A percentile compares a stretch with the other conserved stretches of the same genome.
Conservation (phyloP, 2,888 invertebrate genomes). For the Hypolimnas misippus region DNA sequence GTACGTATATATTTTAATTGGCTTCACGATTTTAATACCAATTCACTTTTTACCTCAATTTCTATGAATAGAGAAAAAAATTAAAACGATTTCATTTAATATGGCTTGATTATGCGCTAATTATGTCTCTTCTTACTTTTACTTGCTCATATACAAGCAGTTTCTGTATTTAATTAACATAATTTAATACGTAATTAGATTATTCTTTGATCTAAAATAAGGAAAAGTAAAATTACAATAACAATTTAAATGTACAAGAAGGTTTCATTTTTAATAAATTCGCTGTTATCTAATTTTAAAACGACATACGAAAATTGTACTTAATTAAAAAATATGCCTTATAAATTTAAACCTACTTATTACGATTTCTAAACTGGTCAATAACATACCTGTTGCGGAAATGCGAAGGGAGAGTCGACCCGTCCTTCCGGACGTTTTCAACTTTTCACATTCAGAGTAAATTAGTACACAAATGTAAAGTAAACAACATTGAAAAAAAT, state of each 20-base stretch:
- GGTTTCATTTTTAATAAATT: background rate
- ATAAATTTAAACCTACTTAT: conserved; percentile 16
- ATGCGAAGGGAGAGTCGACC: conserved; percentile 61
- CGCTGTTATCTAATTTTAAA: background rate
- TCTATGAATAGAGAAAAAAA: conserved; percentile 7
- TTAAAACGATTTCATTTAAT: conserved; percentile 17
- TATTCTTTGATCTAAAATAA: background rate
- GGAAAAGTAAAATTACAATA: conserved; percentile 7
- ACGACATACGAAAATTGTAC: background rate
- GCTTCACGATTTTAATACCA: background rate
- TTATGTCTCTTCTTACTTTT: conserved; percentile 31
- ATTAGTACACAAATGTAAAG: conserved; percentile 16
- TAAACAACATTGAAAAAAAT: conserved; percentile 21
- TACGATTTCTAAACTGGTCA: conserved; percentile 33
- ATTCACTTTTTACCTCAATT: conserved; percentile 7
- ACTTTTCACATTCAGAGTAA: conserved; percentile 59
- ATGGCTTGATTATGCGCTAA: conserved; percentile 17
- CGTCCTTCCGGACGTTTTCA: conserved; percentile 65
- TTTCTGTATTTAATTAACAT: conserved; percentile 19
- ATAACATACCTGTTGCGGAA: conserved; percentile 66
- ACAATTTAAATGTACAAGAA: background rate
- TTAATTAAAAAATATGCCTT: background rate
- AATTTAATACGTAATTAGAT: background rate
- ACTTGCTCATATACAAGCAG: conserved; percentile 28
- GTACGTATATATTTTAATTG: too few species aligned